Base-by-base conservation (phyloP, 2,888 invertebrate genomes). In the Thymelicus sylvestris region DNA sequence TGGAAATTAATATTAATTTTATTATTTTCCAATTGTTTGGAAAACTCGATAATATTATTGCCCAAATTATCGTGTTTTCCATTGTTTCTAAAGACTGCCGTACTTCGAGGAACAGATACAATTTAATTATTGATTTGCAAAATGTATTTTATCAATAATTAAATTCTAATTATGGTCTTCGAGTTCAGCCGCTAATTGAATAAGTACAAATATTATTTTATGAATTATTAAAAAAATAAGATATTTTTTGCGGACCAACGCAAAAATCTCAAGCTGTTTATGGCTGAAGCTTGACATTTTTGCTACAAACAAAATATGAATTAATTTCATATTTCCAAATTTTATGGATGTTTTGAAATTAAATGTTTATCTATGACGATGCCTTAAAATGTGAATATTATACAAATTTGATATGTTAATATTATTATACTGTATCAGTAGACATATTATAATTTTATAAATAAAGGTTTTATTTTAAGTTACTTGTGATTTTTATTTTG, bases 281-380 rank as follows among this genome's bases (percentile, higher is more conserved):
- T 93, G 93, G 93, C 93, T 93, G 93, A 90, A 86, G 86, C 83
- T 88, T 88, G 93, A 92, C 85, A 90, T 92, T 92, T 93, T 92
- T 92, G 88, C 79, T 19, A 47, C 38, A 60, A 50, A 48, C 15
- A 71, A 63, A 71, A 31, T 31, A 13, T 57, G 31, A 48, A 57
- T 55, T 61, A 39, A 62, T 63, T 50, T 57, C 41, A 62, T 62
- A 67, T 67, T 59, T 70, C 39, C 41, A 60, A 65, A 65, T 70
- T 70, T 70, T 70, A 70, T 50, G 64, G 39, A 64, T 57, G 48
- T 63, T 64, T 70, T 67, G 50, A 50, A 68, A 63, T 39, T 7
- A 48, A 57, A 70, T 65, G 69, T 70, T 64, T 73, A 78, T 82
- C 81, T 77, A 83, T 78, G 79, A 83, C 77, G 86, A 85, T 88